phyloP scores from a whole-genome alignment of 2,797 vertebrate species.

The Apogon hyalosoma region DNA sequence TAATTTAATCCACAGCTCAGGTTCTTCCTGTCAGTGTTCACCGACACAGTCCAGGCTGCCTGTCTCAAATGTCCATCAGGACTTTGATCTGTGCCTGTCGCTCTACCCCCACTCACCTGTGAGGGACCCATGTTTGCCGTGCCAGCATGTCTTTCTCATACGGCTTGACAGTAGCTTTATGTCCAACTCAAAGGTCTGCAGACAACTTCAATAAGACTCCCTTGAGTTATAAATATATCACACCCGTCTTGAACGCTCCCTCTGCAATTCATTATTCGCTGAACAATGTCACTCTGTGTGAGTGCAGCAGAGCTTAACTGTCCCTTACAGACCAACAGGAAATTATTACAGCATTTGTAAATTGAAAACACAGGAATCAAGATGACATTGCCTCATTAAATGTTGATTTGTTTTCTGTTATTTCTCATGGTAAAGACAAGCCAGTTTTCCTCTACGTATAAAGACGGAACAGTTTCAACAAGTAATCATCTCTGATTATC shows the following conservation, averaged over 20 bases:
- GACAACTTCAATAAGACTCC: slow-evolving; percentile 36
- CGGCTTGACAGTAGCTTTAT: slow-evolving; percentile 49
- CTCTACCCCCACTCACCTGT: slow-evolving; percentile 54
- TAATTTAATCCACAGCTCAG: slow-evolving; percentile 75
- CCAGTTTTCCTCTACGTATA: slow-evolving; percentile 43
- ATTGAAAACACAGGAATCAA: slow-evolving; percentile 23
- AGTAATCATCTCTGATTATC: slow-evolving; percentile 22
- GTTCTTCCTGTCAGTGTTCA: slow-evolving; percentile 67
- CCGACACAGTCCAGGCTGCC: slow-evolving; percentile 54
- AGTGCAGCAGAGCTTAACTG: background rate
- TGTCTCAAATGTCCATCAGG: slow-evolving; percentile 72
- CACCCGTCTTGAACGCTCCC: slow-evolving; percentile 21
- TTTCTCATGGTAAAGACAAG: slow-evolving; percentile 24
- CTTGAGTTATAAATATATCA: slow-evolving; percentile 17
- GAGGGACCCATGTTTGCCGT: slow-evolving; percentile 40
- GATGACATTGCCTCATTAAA: slow-evolving; percentile 38
- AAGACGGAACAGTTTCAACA: slow-evolving; percentile 21
- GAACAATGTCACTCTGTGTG: slow-evolving; percentile 7
- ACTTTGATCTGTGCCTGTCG: slow-evolving; percentile 72
- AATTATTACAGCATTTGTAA: slow-evolving; percentile 34
- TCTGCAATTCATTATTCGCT: slow-evolving; percentile 23
- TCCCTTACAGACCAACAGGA: slow-evolving; percentile 28
- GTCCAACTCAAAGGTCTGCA: slow-evolving; percentile 39
- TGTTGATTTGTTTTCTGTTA: slow-evolving; percentile 51
- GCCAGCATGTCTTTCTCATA: slow-evolving; percentile 34